Evolutionary conservation across 2,797 vertebrate genomes (phyloP).

Genomic region (Apodemus agrarius): DNA sequence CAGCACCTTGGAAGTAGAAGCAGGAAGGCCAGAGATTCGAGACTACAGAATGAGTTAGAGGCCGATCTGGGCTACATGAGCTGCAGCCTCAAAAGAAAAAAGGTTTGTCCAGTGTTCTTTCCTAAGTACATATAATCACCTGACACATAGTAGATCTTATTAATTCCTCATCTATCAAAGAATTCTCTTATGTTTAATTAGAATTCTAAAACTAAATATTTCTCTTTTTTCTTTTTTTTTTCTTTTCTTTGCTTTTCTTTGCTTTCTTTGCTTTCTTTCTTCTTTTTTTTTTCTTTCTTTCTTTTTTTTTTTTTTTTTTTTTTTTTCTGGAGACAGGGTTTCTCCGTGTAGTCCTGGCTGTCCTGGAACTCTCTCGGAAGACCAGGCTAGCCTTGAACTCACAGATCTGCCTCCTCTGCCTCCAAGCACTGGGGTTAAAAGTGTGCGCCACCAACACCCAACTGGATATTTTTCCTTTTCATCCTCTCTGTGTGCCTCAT

Average conservation of each 20-base stretch:
- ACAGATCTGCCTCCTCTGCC: neutral
- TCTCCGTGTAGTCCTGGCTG: neutral
- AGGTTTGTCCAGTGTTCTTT: conserved; percentile 46
- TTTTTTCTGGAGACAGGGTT: neutral
- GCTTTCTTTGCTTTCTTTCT: rapidly evolving
- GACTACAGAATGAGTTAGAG: neutral
- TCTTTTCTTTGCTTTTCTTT: too few species aligned
- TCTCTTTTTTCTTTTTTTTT: neutral
- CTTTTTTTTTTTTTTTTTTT: neutral
- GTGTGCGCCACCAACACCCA: neutral
- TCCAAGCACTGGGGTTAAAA: neutral
- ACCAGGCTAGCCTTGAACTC: neutral
- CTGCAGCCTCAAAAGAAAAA: neutral
- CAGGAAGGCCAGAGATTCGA: neutral
- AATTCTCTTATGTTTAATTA: conserved; percentile 20
- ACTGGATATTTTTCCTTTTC: conserved; percentile 19
- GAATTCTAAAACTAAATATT: neutral
- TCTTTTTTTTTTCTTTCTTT: neutral
- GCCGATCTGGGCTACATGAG: neutral
- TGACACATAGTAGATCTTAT: neutral
- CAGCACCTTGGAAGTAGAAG: neutral
- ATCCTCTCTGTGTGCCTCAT: neutral
- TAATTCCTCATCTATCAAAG: conserved; percentile 30
- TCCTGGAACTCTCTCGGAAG: neutral
- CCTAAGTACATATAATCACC: neutral